These are phyloP conservation scores for Xylota sylvarum DNA, from an alignment of 2,888 invertebrate genomes.

Conservation along the genomic window DNA sequence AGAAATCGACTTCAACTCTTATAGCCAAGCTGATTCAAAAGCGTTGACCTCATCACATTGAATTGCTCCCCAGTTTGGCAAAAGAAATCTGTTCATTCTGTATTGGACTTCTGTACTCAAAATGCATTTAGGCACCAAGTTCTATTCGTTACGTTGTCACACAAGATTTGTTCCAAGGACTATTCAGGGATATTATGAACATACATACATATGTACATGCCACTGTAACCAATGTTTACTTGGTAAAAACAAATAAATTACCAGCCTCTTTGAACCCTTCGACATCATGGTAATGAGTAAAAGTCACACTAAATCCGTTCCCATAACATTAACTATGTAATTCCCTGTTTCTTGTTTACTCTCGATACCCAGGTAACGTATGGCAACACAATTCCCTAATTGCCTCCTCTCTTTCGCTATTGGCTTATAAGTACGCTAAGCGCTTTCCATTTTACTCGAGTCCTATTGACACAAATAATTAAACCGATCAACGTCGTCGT, in stretches of 20 bases:
- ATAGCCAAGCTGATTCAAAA: too few relatives aligned
- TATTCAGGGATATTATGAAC: too few relatives aligned
- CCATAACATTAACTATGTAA: slow-evolving; percentile 33
- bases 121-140: too few relatives aligned
- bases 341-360: slow-evolving; percentile 24
- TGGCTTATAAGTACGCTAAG: slow-evolving; percentile 53
- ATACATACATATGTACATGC: too few relatives aligned
- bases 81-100: too few relatives aligned
- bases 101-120: too few relatives aligned
- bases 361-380: slow-evolving; percentile 39
- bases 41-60: too few relatives aligned
- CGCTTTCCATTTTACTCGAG: slow-evolving; percentile 52
- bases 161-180: too few relatives aligned
- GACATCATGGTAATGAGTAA: background rate
- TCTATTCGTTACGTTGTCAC: too few relatives aligned
- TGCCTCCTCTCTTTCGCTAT: slow-evolving; percentile 32
- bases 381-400: slow-evolving; percentile 48
- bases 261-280: background rate
- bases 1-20: too few relatives aligned
- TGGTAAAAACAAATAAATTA: background rate
- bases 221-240: background rate
- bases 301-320: slow-evolving; percentile 35
- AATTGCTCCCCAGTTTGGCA: too few relatives aligned
- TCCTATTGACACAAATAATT: slow-evolving; percentile 76
- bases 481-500: slow-evolving; percentile 59